Evolutionary conservation across 2,888 invertebrate species (phyloP), one percentile per base, ranked within the genome.

Genomic region (Pseudoips prasinana): DNA sequence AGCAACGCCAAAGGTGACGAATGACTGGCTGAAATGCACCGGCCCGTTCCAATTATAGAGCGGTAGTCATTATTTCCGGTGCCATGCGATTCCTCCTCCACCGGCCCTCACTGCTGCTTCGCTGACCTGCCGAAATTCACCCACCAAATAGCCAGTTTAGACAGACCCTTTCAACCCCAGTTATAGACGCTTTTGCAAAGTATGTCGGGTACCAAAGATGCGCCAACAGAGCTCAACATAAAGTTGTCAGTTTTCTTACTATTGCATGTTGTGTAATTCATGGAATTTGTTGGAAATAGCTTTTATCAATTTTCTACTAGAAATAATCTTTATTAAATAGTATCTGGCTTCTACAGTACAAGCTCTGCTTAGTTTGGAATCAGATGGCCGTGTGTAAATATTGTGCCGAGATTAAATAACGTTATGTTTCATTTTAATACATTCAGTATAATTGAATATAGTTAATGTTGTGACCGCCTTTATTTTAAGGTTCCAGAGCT

Each of bases 61-160:
- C 81, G 83, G 82, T 67, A 79, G 80, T 82, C 81, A 83, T 83
- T 83, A 85, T 84, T 83, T 84, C 84, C 84, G 81, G 68, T 65
- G 76, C 71, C 64, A 67, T 64, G 72, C 71, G 71, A 73, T 75
- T 73, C 76, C 71, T 71, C 52, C 73, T 67, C 63, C 64, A 62
- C 55, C 63, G 54, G 62, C 61, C 58, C 64, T 71, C 69, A 46
- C 58, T 58, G 46, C 57, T 73, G 73, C 72, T 70, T 71, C 65
- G 68, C 73, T 79, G 73, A 77, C 74, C 80, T 67, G 71, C 70
- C 73, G 58, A 80, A 82, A 74, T 76, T 76, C 68, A 58, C 62
- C 62, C 56, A 58, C 55, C 47, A 59, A 54, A 56, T 53, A 57
- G 46, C 69, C 68, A 69, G 26, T 51, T 34, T 58, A 66, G 50